A percentile compares a stretch with the other conserved stretches of the same genome.
These are phyloP conservation scores for Myotis daubentonii DNA, from an alignment of 2,797 vertebrate genomes.

Conservation along the genomic window DNA sequence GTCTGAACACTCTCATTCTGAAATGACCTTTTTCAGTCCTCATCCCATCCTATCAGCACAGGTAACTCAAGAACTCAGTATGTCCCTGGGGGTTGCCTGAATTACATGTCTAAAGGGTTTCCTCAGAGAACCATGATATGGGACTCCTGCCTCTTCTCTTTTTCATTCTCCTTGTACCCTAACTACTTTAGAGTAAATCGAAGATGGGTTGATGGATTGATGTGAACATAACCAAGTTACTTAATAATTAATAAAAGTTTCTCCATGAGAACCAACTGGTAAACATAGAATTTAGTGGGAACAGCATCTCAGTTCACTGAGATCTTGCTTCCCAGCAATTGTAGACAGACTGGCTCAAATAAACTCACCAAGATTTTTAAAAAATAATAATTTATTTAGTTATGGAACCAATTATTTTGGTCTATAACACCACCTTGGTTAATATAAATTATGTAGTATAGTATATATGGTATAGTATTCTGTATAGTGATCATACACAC, in stretches of 20 bases:
- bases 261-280: not conserved
- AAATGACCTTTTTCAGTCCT: not conserved
- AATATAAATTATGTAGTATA: not conserved
- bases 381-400: not conserved
- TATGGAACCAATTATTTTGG: not conserved
- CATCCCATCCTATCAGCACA: not conserved
- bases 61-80: not conserved
- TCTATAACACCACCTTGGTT: not conserved
- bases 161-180: not conserved
- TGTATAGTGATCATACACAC: not conserved
- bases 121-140: rapidly evolving
- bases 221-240: not conserved
- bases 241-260: not conserved
- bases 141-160: not conserved
- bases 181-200: not conserved
- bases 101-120: rapidly evolving
- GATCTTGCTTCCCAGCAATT: no score
- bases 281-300: not conserved
- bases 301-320: no score
- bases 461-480: not conserved
- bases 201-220: not conserved
- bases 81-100: no score
- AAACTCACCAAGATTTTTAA: no score
- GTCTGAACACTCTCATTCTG: no score
- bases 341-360: no score